These are phyloP conservation scores for Phoebastria nigripes DNA, from an alignment of 2,797 vertebrate genomes.

Conservation along the genomic window DNA sequence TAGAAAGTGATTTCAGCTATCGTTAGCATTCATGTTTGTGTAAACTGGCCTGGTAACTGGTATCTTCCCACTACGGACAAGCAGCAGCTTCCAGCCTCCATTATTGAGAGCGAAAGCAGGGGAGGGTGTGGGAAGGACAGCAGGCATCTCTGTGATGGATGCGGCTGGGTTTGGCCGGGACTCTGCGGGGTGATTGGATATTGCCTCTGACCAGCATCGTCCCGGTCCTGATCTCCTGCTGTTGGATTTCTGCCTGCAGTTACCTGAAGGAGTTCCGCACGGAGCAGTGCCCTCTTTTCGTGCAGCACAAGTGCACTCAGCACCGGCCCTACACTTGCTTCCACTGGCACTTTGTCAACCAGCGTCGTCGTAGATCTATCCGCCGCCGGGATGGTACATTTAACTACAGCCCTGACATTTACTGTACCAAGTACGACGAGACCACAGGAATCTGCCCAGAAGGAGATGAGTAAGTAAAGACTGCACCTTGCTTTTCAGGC, in stretches of 20 bases:
- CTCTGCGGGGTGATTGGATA: fast-evolving
- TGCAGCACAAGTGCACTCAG: conserved; percentile 98
- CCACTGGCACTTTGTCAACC: conserved; percentile 99
- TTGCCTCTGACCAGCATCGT: neutral
- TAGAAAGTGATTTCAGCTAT: neutral
- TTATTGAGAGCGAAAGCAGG: neutral
- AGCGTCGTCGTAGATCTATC: conserved; percentile 92
- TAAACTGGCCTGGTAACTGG: neutral
- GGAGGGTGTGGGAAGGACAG: neutral
- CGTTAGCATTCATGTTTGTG: neutral
- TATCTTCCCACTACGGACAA: neutral
- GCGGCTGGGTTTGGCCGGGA: neutral
- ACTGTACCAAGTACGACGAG: conserved; percentile 98
- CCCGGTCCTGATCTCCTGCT: neutral
- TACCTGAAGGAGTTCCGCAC: conserved; percentile 99
- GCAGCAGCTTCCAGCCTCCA: neutral
- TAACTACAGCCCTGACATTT: conserved; percentile 98
- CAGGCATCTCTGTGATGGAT: neutral
- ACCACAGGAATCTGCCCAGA: conserved; percentile 94
- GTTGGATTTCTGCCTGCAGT: conserved; percentile 69
- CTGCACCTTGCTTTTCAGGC: conserved; percentile 35
- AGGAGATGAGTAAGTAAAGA: conserved; percentile 93
- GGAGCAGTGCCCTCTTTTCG: conserved; percentile 96
- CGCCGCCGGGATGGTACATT: conserved; percentile 94
- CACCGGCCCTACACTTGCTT: conserved; percentile 97